Evolutionary conservation across 2,888 invertebrate genomes (phyloP), one percentile per base, ranked within the genome.

Genomic region (Mythimna lalbum): DNA sequence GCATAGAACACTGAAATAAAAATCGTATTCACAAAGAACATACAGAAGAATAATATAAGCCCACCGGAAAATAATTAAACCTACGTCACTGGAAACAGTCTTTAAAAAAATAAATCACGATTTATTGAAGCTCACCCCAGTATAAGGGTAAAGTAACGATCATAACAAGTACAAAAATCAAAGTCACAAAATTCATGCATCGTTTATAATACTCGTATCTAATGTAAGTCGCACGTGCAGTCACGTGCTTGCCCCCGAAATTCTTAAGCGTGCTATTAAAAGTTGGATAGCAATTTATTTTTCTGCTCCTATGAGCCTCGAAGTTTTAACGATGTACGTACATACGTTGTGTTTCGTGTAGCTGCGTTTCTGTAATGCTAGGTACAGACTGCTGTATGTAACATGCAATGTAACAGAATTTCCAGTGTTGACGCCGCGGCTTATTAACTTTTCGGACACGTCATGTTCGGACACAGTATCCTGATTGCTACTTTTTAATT

Each of bases 261-360:
- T 80, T 84, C 81, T 78, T 81, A 78, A 83, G 63, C 81, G 85
- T 70, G 82, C 86, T 88, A 88, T 92, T 91, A 90, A 91, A 92
- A 92, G 90, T 92, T 92, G 73, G 78, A 79, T 76, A 84, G 86
- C 90, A 90, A 90, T 90, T 90, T 91, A 90, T 91, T 91, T 90
- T 90, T 90, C 87, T 90, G 84, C 86, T 76, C 85, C 82, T 81
- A 68, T 81, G 87, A 88, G 81, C 84, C 77, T 63, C 71, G 70
- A 92, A 93, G 82, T 92, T 92, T 90, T 92, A 92, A 92, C 90
- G 93, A 92, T 81, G 86, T 81, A 78, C 82, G 78, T 74, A 69
- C 70, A 68, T 53, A 56, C 59, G 17, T 43, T 43, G 14, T 52
- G 52, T 23, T 49, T 21, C 63, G 7, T 80, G 69, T 76, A 70